Evolutionary conservation across 2,113 vertebrate species (phyloP), one percentile per base, ranked within the genome.

Genomic region (Saccopteryx bilineata): DNA sequence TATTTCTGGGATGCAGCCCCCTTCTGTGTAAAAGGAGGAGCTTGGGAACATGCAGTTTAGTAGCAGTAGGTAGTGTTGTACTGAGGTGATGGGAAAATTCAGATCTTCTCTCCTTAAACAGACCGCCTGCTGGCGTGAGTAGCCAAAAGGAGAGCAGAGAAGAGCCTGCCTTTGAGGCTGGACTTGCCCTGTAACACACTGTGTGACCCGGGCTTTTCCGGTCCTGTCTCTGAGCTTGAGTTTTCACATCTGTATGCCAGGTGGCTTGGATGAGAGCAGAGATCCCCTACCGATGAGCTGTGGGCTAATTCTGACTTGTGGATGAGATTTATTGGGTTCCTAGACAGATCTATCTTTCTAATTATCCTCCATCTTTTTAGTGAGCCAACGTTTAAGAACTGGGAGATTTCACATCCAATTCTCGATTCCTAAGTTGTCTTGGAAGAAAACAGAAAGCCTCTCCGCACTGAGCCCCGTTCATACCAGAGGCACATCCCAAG

Each of bases 1-100:
- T 39, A 87, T 75, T 84, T 88, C 79, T 75, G 58, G n/a, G 31
- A 86, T 90, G 95, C 68, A n/a, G n/a, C 46, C 50, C 83, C 58
- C 60, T 90, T 90, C 65, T 69, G 31, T 24, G 24, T 75, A 58
- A 95, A 83, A 84, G 4, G 7, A 72, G 24, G 80, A 90, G 33
- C 28, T 69, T 33, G 61, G 83, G 31, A 11, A 93, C 60, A 46
- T 65, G 85, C 63, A 83, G 48, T 33, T 56, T 78, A n/a, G 75
- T 13, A 72, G 24, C 50, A 18, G 39, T 71, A 61, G 60, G 9
- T 26, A n/a, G 54, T 91, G 13, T 21, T 54, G 14, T 5, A 69
- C 24, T 65, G 58, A 66, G 60, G 54, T 58, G 58, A 50, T 52
- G 46, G 68, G n/a, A 95, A 66, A 88, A 68, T 86, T 63, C 46